Evolutionary conservation across 2,888 invertebrate genomes (phyloP), one percentile per base, ranked within the genome.

Genomic region (Aethes cnicana): DNA sequence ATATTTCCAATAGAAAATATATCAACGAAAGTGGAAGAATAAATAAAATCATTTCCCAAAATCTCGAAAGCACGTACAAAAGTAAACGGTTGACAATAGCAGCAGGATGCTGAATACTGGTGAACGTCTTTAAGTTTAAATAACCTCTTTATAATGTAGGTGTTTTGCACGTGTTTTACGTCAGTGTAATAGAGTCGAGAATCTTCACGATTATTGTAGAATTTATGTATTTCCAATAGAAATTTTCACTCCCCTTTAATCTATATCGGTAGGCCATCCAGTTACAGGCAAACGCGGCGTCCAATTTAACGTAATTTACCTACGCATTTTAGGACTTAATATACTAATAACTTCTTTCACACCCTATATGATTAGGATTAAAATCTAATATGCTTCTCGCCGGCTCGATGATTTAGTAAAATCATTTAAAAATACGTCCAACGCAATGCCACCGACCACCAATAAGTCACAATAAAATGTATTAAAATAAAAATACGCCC

Each of bases 41-140:
- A 67, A 72, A 73, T 71, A 64, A 63, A 63, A 72, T 70, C 74
- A 70, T 39, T 36, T 46, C 17, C 52, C 21, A 52, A 25, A 46
- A 23, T 11, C 18, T 17, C 11, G n/a, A 23, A 16, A 16, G 20
- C 18, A 30, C n/a, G 23, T 28, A 43, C 30, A 30, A 5, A 12
- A 18, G 43, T 36, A 11, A 42, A 36, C 28, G 23, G 16, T 35
- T 42, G 14, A 17, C 26, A 36, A 16, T 33, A 36, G n/a, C n/a
- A 0, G 36, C 12, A 30, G 12, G 25, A 44, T 44, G 50, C 50
- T n/a, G n/a, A n/a, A n/a, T n/a, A 44, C 9, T 23, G 36, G n/a
- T n/a, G n/a, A n/a, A n/a, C n/a, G n/a, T n/a, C n/a, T n/a, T n/a
- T n/a, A n/a, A n/a, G n/a, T n/a, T n/a, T n/a, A n/a, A n/a, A n/a